Evolutionary conservation across 2,797 vertebrate genomes (phyloP), one percentile per base, ranked within the genome.

Genomic region (Toxotes lorentzi): DNA sequence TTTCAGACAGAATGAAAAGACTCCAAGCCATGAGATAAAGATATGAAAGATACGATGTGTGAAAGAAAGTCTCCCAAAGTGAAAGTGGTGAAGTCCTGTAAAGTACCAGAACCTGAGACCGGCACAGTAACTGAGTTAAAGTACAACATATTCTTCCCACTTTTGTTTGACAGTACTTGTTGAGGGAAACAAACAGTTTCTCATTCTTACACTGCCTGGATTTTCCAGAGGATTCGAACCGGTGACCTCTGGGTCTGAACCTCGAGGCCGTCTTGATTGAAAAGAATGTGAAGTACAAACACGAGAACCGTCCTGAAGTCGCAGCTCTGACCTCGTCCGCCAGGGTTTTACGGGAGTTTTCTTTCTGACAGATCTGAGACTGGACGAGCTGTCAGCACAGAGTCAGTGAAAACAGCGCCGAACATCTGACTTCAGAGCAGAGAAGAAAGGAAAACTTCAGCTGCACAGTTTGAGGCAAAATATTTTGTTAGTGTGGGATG

Each of bases 231-330:
- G 34, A 54, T 24, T 62, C 16, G 1, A 67, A 40, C 54, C 16
- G 2, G 4, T 62, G 66, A 68, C 74, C 84, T 70, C 60, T 12
- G 12, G 14, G 30, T 71, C 66, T 4, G 64, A 72, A 34, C 54
- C 69, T 62, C 0, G 3, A n/a, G 45, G 47, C 3, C 24, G 47
- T 67, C 59, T 60, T 75, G 81, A 84, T 73, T 82, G 83, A 83
- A 70, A 88, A 83, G 89, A 88, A 90, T 85, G 78, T 79, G 61
- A 68, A 82, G 74, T 67, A 43, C 78, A 82, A 92, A 91, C 88
- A 90, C 3, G 16, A 23, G 63, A 57, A 41, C 21, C 27, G 13
- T 76, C 59, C 50, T 23, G 34, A 72, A 53, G 78, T 78, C 69
- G 11, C 24, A 35, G 56, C 77, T 75, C 70, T 50, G 89, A 82